Base-by-base conservation (phyloP, 2,888 invertebrate genomes). In the Branchinecta sandiegonensis region DNA sequence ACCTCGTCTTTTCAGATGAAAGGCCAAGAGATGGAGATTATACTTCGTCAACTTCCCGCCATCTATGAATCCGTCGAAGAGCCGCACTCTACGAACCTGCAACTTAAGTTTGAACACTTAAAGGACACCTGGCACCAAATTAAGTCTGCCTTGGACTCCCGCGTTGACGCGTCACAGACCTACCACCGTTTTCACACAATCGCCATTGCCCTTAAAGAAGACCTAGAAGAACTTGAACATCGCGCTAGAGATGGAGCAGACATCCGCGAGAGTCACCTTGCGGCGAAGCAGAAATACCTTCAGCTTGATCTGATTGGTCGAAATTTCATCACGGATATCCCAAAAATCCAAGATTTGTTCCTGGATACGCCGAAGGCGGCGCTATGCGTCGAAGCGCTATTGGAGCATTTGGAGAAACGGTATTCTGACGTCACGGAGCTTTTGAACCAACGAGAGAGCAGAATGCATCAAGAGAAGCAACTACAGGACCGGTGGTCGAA, bases 121-220 rank as follows among this genome's bases (percentile, higher is more conserved):
- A 82, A 83, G 70, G 81, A 83, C 50, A 81, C 84, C 66, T 87
- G 86, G 86, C 79, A 82, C 47, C 81, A 83, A 70, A 78, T 85
- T 8, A 83, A 84, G 73, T 82, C 82, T 71, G 76, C 83, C 46
- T 77, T 87, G 8, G 81, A 85, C 70, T 80, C 80, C 69, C 82
- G 90, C 69, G 82, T 89, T 70, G 83, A 85, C 71, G 78, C 88
- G 17, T 83, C 85, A 14, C 82, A 83, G 64, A 77, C 85, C 71
- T 87, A 88, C 74, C 84, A 86, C 64, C 84, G 86, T 72, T 89
- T 89, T 78, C 86, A 87, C 73, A 83, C 84, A 74, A 83, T 84
- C 71, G 85, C 86, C 23, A 83, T 84, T 70, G 83, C 84, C 75
- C 80, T 89, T 66, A 81, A 82, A 70, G 81, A 80, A 70, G 85